Percentiles rank a stretch among this genome's conserved stretches.
phyloP scores from a whole-genome alignment of 1,140 invertebrate species.

The Pseudomyrmex gracilis region DNA sequence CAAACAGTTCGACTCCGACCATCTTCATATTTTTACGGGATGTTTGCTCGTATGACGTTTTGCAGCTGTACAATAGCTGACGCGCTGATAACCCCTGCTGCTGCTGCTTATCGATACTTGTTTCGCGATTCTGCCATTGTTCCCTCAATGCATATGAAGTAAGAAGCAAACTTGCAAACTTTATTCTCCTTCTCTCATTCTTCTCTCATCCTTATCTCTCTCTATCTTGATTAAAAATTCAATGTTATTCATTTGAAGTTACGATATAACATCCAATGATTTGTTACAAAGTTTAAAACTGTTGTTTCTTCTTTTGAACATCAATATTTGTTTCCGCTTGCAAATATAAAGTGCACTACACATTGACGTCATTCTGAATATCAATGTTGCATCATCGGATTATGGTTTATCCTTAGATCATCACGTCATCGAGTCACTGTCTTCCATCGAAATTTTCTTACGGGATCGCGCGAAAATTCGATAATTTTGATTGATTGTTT shows the following conservation, averaged over 20 bases:
- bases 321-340: neutral
- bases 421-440: neutral
- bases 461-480: neutral
- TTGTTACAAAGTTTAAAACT: too few relatives aligned
- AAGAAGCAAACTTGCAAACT: neutral
- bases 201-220: neutral
- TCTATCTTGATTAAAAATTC: too few relatives aligned
- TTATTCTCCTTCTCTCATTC: neutral
- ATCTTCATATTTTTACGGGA: slow-evolving; percentile 17
- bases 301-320: neutral
- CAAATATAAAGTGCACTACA: neutral
- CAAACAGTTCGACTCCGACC: too few relatives aligned
- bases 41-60: neutral
- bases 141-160: neutral
- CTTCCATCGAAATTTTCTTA: neutral
- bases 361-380: slow-evolving; percentile 3
- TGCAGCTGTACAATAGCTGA: slow-evolving; percentile 8
- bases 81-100: slow-evolving; percentile 34
- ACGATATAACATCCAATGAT: too few relatives aligned
- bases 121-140: slow-evolving; percentile 16
- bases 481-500: slow-evolving; percentile 1
- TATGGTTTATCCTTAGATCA: neutral
- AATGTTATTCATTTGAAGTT: too few relatives aligned
- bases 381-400: slow-evolving; percentile 14
- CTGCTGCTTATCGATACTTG: slow-evolving; percentile 10